Percentiles rank a stretch among this genome's conserved stretches.
These are phyloP conservation scores for Poecile atricapillus DNA, from an alignment of 2,113 vertebrate species.

Conservation along the genomic window DNA sequence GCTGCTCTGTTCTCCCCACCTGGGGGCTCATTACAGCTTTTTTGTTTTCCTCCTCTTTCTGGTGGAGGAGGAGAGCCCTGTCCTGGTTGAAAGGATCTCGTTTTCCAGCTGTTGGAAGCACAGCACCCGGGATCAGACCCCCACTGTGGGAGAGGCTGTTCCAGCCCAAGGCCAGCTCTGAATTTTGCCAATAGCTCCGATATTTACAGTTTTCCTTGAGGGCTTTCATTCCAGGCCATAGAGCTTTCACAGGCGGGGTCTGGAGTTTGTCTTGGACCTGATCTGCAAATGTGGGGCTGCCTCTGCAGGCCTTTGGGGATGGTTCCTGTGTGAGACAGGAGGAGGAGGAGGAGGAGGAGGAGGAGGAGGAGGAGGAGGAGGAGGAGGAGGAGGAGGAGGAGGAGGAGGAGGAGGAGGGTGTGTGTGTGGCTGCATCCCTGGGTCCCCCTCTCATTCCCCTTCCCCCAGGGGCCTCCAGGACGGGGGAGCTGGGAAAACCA, in stretches of 20 bases:
- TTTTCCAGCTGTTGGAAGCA: neutral
- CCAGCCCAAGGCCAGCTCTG: neutral
- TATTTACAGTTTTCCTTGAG: constrained; percentile 38
- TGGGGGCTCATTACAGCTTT: neutral
- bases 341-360: neutral
- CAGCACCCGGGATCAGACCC: neutral
- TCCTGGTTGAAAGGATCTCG: neutral
- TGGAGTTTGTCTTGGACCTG: constrained; percentile 56
- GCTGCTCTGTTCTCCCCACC: neutral
- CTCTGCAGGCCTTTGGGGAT: neutral
- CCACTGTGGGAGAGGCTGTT: neutral
- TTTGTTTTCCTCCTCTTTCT: neutral
- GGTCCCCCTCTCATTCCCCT: neutral
- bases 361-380: neutral
- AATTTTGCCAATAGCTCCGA: constrained; percentile 9
- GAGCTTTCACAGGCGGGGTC: neutral
- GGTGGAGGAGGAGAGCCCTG: neutral
- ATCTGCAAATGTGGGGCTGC: neutral
- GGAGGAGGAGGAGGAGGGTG: neutral
- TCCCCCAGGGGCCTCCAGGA: neutral
- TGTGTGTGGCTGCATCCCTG: neutral
- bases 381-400: neutral
- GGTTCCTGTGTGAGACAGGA: neutral
- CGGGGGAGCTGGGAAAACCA: accelerated
- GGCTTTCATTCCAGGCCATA: constrained; percentile 12